phyloP scores from a whole-genome alignment of 2,888 invertebrate species.

The Argyresthia goedartella region DNA sequence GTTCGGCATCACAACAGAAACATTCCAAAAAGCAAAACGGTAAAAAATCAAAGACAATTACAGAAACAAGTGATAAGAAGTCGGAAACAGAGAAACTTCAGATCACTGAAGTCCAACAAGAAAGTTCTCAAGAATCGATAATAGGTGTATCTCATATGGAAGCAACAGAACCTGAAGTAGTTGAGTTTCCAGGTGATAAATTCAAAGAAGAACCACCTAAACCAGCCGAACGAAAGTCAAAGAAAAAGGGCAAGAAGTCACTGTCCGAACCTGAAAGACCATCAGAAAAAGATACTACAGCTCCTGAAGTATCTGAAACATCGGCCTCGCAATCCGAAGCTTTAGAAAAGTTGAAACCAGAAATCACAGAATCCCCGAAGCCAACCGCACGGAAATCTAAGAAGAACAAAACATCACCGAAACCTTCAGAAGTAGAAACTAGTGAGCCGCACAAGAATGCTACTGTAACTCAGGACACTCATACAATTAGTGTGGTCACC shows the following conservation, averaged over 20 bases:
- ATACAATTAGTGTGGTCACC: no score
- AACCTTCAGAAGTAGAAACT: no score
- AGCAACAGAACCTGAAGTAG: constrained; percentile 39
- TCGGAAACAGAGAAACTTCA: no score
- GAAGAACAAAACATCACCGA: no score
- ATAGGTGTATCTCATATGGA: no score
- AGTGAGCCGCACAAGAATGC: no score
- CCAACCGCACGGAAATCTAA: no score
- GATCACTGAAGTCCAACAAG: neutral
- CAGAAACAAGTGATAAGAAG: no score
- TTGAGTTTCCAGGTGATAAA: constrained; percentile 72
- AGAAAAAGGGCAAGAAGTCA: constrained; percentile 1
- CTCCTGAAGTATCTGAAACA: neutral
- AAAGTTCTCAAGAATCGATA: no score
- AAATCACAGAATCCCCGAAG: neutral
- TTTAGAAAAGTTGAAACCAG: neutral
- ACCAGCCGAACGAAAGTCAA: neutral
- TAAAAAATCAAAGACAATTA: no score
- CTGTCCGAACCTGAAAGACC: neutral
- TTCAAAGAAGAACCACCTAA: neutral
- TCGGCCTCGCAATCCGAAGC: neutral
- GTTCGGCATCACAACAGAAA: constrained; percentile 61
- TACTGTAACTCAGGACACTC: no score
- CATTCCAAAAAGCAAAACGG: neutral
- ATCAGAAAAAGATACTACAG: constrained; percentile 1